These are phyloP conservation scores for Conopomorpha cramerella DNA, from an alignment of 1,140 invertebrate species.

Conservation along the genomic window DNA sequence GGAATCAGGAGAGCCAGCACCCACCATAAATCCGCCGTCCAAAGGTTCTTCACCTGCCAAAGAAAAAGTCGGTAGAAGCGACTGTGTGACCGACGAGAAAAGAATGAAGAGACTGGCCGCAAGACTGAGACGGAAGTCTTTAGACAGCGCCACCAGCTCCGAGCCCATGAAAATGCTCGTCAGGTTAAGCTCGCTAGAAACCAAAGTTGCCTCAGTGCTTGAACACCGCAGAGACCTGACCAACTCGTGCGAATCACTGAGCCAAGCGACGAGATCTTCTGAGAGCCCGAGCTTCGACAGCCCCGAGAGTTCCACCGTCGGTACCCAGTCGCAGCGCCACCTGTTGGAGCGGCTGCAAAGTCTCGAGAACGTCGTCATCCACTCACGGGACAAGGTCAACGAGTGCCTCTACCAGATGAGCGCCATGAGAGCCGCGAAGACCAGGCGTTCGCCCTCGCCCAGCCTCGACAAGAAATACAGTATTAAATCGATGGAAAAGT, in stretches of 20 bases:
- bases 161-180: slow-evolving; percentile 80
- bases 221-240: slow-evolving; percentile 53
- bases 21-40: slow-evolving; percentile 54
- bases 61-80: slow-evolving; percentile 55
- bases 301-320: slow-evolving; percentile 23
- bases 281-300: slow-evolving; percentile 28
- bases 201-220: slow-evolving; percentile 68
- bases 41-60: slow-evolving; percentile 54
- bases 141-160: slow-evolving; percentile 75
- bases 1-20: slow-evolving; percentile 54
- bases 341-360: slow-evolving; percentile 61
- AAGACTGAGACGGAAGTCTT: slow-evolving; percentile 69
- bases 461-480: slow-evolving; percentile 64
- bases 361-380: slow-evolving; percentile 62
- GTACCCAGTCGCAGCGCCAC: slow-evolving; percentile 51
- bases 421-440: slow-evolving; percentile 58
- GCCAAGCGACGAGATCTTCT: slow-evolving; percentile 30
- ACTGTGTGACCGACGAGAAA: slow-evolving; percentile 59
- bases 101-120: slow-evolving; percentile 53
- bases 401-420: slow-evolving; percentile 61
- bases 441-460: slow-evolving; percentile 62
- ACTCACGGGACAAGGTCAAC: slow-evolving; percentile 58
- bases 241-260: slow-evolving; percentile 61
- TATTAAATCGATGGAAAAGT: slow-evolving; percentile 63
- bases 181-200: slow-evolving; percentile 73